Base-by-base conservation (phyloP, 2,888 invertebrate species). In the Agrotis exclamationis region DNA sequence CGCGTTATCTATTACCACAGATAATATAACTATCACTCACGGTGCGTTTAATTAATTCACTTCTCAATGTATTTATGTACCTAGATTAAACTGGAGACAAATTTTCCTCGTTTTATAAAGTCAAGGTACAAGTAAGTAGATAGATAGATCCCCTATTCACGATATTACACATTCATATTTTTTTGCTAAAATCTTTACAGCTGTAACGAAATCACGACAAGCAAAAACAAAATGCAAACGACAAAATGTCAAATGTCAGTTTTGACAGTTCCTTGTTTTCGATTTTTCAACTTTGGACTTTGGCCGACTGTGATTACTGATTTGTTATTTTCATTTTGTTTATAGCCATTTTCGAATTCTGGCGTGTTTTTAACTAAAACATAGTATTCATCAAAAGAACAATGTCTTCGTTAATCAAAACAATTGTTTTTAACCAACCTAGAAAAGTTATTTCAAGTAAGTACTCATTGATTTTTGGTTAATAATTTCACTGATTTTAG, bases 351-450 rank as follows among this genome's bases (percentile, higher is more conserved):
- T 50, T 3, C 0, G 3, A n/a, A 50, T 39, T 45, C 1, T 18
- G 14, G 53, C 56, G 51, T 67, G 47, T 1, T 58, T 11, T 58
- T 48, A 54, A n/a, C n/a, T 22, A 20, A 66, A 66, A 24, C 20
- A 58, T 14, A 51, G 9, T 16, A 58, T 47, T 60, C 1, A 18
- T 50, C 5, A 33, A 57, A 54, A 51, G 7, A 70, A 62, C 3
- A 58, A 88, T 91, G 90, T 62, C 84, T 72, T 85, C 84, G 2
- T 67, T 89, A 71, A 70, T 88, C 48, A 91, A 87, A 85, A 86
- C 84, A 63, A 71, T 89, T 63, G 74, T 76, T 65, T 83, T 80
- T 45, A 82, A 79, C 67, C 88, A 88, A 73, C 79, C 85, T n/a
- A 86, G 71, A 59, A 85, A 76, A 79, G 56, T 77, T 56, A 71